Evolutionary conservation across 2,888 invertebrate genomes (phyloP), one percentile per base, ranked within the genome.

Genomic region (Pantelozetes paolii): DNA sequence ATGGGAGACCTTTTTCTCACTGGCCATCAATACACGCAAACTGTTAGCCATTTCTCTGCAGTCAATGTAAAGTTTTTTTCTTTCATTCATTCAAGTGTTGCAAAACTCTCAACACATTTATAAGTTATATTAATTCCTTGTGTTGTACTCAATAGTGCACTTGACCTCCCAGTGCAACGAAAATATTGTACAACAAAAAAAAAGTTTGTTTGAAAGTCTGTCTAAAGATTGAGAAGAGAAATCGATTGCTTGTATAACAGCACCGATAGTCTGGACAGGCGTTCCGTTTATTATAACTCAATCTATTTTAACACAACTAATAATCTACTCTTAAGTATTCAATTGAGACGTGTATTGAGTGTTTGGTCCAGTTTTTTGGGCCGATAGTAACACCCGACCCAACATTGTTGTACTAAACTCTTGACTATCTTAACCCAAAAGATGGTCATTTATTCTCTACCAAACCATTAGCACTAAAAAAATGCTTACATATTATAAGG

Each of bases 281-380:
- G 40, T 67, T 59, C 15, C 32, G 15, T 59, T 59, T 30, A 59
- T 59, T 67, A 67, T 67, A 67, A 20, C 67, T 67, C 67, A 67
- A 67, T 40, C 40, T 36, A 6, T 67, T 59, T 32, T 30, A 59
- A 59, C 59, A 11, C 59, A 15, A 59, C 15, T 59, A 59, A 59
- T 59, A 59, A 59, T 59, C 30, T 30, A 59, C 59, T 59, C 32
- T n/a, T n/a, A n/a, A 20, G 2, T 5, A 26, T 57, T 57, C 18
- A 30, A 59, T 59, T 28, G 32, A 59, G 59, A 59, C 11, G 23
- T 59, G 30, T 28, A 59, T 59, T 59, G 32, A 59, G 32, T 26
- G 30, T 59, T 59, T 59, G 5, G 59, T 8, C 28, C 18, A 15
- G 26, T 23, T 57, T 5, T 26, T n/a, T n/a, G n/a, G n/a, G n/a